phyloP scores from a whole-genome alignment of 1,140 invertebrate species.

The Argopecten irradians region DNA sequence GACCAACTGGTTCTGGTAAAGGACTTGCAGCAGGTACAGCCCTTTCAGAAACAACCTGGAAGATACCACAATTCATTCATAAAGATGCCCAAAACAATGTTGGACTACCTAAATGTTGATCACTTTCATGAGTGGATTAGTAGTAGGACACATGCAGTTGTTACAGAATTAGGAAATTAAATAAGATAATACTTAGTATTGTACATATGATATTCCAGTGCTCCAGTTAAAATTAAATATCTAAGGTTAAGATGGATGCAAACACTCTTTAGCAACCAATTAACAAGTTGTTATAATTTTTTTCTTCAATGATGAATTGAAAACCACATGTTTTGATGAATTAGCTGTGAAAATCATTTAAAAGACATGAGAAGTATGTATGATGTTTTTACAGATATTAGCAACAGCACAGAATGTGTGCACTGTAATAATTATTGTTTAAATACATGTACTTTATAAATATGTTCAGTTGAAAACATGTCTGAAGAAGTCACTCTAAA shows the following conservation, averaged over 20 bases:
- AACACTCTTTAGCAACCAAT: no score
- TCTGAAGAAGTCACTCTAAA: no score
- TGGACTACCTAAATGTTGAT: background rate
- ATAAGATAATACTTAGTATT: background rate
- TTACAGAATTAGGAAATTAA: conserved; percentile 29
- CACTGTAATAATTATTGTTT: background rate
- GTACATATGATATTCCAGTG: no score
- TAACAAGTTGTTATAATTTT: no score
- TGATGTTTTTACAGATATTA: background rate
- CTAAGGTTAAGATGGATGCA: no score
- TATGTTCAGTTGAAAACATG: no score
- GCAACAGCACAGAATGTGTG: no score
- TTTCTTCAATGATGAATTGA: no score
- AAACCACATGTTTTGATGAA: no score
- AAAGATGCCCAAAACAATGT: background rate
- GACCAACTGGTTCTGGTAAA: conserved; percentile 1
- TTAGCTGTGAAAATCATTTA: no score
- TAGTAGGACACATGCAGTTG: background rate
- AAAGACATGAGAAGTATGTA: no score
- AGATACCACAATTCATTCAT: background rate
- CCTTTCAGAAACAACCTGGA: background rate
- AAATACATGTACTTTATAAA: background rate
- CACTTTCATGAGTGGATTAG: background rate
- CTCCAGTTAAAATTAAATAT: no score
- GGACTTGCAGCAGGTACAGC: background rate